phyloP scores from a whole-genome alignment of 2,113 vertebrate species.

The Dipodomys ordii region DNA sequence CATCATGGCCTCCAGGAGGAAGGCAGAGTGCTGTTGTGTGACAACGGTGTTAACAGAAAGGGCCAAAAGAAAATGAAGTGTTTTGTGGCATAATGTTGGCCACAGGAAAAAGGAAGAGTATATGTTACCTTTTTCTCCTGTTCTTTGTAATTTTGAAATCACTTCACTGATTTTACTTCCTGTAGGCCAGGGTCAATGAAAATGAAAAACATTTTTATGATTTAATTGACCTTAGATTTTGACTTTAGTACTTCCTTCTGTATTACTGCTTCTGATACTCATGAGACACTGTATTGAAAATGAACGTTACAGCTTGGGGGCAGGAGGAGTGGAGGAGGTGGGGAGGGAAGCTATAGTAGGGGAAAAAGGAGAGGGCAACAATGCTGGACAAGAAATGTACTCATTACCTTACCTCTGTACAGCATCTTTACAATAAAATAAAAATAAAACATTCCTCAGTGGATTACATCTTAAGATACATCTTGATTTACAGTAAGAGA shows the following conservation, averaged over 20 bases:
- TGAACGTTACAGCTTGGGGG: too few relatives aligned
- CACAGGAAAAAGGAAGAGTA: neutral
- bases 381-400: too few relatives aligned
- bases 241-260: neutral
- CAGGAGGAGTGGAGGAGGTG: too few relatives aligned
- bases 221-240: neutral
- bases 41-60: neutral
- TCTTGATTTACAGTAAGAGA: neutral
- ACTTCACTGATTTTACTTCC: neutral
- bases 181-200: neutral
- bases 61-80: neutral
- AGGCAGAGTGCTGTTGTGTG: neutral
- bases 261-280: neutral
- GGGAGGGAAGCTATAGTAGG: too few relatives aligned
- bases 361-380: too few relatives aligned
- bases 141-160: neutral
- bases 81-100: neutral
- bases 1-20: too few relatives aligned
- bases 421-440: too few relatives aligned
- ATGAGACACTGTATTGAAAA: too few relatives aligned
- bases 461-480: neutral
- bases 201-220: neutral
- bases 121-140: neutral
- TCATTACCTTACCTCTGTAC: too few relatives aligned
- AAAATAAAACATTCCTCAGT: slow-evolving; percentile 8